These are phyloP conservation scores for Syngnathoides biaculeatus DNA, from an alignment of 2,113 vertebrate genomes.

Conservation along the genomic window DNA sequence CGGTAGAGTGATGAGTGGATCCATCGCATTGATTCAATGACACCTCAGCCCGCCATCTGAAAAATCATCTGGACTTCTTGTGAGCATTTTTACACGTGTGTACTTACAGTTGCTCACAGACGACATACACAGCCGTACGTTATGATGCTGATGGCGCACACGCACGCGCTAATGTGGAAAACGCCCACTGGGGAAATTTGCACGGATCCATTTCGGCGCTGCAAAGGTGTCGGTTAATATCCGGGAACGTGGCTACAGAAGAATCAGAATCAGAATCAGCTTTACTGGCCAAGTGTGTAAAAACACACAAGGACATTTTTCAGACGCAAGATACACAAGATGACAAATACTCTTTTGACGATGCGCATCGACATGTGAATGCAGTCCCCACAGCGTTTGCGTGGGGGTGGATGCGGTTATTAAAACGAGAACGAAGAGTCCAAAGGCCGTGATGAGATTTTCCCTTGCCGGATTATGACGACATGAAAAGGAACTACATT, in stretches of 20 bases:
- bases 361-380: constrained; percentile 15
- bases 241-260: constrained; percentile 23
- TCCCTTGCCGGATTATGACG: constrained; percentile 23
- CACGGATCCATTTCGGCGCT: constrained; percentile 26
- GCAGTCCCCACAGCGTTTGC: constrained; percentile 11
- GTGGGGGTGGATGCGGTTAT: constrained; percentile 29
- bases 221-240: constrained; percentile 21
- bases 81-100: constrained; percentile 33
- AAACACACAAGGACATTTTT: too few species aligned
- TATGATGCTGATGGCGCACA: constrained; percentile 28
- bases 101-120: constrained; percentile 35
- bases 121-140: constrained; percentile 37
- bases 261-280: too few species aligned
- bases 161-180: constrained; percentile 11
- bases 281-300: too few species aligned
- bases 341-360: constrained; percentile 12
- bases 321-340: too few species aligned
- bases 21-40: background rate
- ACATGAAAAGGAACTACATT: constrained; percentile 21
- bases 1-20: background rate
- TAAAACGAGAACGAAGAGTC: constrained; percentile 53
- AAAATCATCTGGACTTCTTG: constrained; percentile 9
- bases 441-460: constrained; percentile 31
- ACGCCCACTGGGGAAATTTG: constrained; percentile 27
- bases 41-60: background rate